phyloP scores from a whole-genome alignment of 2,797 vertebrate species.

The Gorsachius magnificus region DNA sequence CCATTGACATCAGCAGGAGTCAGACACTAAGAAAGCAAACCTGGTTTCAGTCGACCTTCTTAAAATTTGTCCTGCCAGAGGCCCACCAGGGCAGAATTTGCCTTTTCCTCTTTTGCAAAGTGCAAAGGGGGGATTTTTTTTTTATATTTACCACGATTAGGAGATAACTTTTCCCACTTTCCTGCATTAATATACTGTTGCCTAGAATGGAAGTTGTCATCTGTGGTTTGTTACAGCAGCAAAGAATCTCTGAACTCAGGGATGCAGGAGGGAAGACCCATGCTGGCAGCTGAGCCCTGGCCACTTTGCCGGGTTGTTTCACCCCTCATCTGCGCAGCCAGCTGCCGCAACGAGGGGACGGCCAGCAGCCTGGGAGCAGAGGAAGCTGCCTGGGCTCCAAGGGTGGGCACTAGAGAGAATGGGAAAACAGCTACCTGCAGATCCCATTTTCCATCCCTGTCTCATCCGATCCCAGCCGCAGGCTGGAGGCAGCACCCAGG shows the following conservation, averaged over 20 bases:
- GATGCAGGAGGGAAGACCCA: neutral
- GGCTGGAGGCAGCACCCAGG: neutral
- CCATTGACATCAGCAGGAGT: neutral
- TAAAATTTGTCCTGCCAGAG: neutral
- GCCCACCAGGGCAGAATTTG: neutral
- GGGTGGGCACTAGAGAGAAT: accelerated
- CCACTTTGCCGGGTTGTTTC: neutral
- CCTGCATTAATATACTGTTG: neutral
- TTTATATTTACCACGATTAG: neutral
- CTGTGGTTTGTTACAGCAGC: neutral
- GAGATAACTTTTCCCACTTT: neutral
- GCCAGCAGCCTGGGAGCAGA: neutral
- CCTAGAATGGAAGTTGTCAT: neutral
- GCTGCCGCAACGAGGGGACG: accelerated
- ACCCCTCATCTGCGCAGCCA: neutral
- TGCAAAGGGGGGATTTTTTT: neutral
- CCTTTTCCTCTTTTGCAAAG: neutral
- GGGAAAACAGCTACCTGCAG: neutral
- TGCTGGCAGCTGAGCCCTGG: neutral
- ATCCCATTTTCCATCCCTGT: neutral
- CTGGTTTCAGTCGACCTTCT: neutral
- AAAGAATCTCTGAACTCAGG: neutral
- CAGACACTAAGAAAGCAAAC: neutral
- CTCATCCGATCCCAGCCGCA: neutral
- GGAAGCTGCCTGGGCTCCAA: neutral